A percentile compares a stretch with the other conserved stretches of the same genome.
These are phyloP conservation scores for Esox niger DNA, from an alignment of 2,113 vertebrate species.

Conservation along the genomic window DNA sequence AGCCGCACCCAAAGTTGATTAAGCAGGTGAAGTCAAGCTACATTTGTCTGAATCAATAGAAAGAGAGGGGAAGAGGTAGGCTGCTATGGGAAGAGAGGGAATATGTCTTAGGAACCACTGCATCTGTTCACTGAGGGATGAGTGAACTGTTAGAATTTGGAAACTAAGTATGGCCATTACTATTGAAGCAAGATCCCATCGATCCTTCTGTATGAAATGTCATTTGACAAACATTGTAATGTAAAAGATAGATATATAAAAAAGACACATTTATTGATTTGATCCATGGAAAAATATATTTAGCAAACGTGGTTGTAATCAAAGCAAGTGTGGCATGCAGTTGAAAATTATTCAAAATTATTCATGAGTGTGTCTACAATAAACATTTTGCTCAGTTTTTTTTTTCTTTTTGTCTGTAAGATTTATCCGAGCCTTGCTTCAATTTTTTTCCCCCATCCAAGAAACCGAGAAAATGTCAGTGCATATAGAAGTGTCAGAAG, in stretches of 20 bases:
- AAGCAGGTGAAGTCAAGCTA: constrained; percentile 55
- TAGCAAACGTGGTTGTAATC: constrained; percentile 43
- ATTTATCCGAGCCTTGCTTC: not conserved
- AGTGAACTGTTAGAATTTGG: constrained; percentile 61
- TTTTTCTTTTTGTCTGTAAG: constrained; percentile 21
- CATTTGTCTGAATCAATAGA: constrained; percentile 61
- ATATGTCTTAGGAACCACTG: constrained; percentile 27
- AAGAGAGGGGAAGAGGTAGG: constrained; percentile 34
- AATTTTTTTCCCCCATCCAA: not conserved
- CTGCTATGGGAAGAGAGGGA: constrained; percentile 50
- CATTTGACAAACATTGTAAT: constrained; percentile 57
- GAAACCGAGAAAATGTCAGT: not conserved
- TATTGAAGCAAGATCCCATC: constrained; percentile 33
- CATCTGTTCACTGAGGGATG: constrained; percentile 60
- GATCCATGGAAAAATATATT: constrained; percentile 25
- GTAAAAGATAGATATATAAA: no score
- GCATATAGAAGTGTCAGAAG: no score
- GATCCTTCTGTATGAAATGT: constrained; percentile 54
- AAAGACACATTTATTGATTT: constrained; percentile 62
- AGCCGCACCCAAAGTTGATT: constrained; percentile 54
- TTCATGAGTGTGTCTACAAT: constrained; percentile 25
- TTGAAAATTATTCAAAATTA: not conserved
- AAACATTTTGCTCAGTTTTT: constrained; percentile 21
- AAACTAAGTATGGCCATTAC: constrained; percentile 60
- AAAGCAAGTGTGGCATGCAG: constrained; percentile 3